A percentile compares a stretch with the other conserved stretches of the same genome.
Conservation (phyloP, 2,888 invertebrate genomes). For the Pristionchus fissidentatus region DNA sequence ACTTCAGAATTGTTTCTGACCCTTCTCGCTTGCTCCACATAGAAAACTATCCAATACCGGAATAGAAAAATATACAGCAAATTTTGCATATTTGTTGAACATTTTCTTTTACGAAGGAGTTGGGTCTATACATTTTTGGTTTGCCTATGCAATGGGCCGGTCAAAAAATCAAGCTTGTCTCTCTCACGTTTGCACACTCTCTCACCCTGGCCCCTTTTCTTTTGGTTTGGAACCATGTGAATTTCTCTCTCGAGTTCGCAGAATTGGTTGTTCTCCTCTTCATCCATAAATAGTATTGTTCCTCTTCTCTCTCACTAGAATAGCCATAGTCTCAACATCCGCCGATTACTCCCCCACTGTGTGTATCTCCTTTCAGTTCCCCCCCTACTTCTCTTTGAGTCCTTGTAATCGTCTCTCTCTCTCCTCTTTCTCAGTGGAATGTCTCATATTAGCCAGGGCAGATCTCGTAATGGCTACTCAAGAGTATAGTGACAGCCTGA, state of each 20-base stretch:
- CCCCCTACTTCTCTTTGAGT: background rate
- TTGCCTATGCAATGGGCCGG: no score
- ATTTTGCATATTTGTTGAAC: no score
- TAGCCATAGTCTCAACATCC: constrained; percentile 28
- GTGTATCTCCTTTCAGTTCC: constrained; percentile 25
- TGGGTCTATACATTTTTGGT: no score
- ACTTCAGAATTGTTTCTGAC: no score
- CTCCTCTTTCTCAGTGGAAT: no score
- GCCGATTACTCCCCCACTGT: constrained; percentile 33
- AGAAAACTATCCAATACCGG: no score
- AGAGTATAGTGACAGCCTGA: constrained; percentile 26
- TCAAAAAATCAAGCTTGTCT: no score
- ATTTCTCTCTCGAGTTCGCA: background rate
- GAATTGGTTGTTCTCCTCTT: background rate
- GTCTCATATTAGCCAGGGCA: constrained; percentile 39
- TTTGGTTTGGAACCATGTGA: background rate
- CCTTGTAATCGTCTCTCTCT: constrained; percentile 27
- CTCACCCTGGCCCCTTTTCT: background rate
- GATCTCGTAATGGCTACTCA: no score
- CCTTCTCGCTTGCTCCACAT: no score
- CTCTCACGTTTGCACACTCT: background rate
- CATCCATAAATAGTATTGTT: background rate
- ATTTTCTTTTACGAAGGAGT: no score
- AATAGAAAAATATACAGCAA: no score
- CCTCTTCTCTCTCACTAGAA: background rate